Evolutionary conservation across 2,888 invertebrate species (phyloP).

Genomic region (Agrochola macilenta): DNA sequence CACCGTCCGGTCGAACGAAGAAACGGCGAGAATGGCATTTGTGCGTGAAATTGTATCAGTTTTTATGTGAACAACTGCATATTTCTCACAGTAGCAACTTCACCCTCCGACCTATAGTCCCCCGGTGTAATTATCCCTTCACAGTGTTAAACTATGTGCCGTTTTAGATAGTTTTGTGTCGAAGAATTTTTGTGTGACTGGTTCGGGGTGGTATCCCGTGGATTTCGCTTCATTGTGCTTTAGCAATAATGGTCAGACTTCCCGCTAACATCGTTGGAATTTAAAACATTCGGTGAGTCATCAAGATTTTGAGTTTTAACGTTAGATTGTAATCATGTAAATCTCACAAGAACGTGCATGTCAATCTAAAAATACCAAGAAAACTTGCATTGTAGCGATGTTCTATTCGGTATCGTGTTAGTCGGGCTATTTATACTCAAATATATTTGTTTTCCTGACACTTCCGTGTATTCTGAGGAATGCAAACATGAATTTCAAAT

Average conservation of each 20-base stretch:
- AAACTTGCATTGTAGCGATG: slow-evolving; percentile 67
- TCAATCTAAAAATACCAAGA: slow-evolving; percentile 69
- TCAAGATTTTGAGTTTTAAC: slow-evolving; percentile 79
- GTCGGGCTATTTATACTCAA: slow-evolving; percentile 74
- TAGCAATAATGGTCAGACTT: slow-evolving; percentile 86
- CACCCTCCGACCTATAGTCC: slow-evolving; percentile 74
- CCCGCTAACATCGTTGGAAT: slow-evolving; percentile 88
- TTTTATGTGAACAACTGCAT: slow-evolving; percentile 86
- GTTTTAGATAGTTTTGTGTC: slow-evolving; percentile 79
- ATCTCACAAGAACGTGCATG: slow-evolving; percentile 60
- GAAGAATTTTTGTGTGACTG: slow-evolving; percentile 82
- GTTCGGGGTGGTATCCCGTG: slow-evolving; percentile 85
- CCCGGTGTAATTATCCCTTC: slow-evolving; percentile 73
- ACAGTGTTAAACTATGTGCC: slow-evolving; percentile 78
- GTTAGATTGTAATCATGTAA: slow-evolving; percentile 56
- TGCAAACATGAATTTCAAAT: slow-evolving; percentile 67
- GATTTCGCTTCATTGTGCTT: slow-evolving; percentile 82
- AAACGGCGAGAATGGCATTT: slow-evolving; percentile 85
- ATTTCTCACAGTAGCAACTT: slow-evolving; percentile 80
- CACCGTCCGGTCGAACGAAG: slow-evolving; percentile 74
- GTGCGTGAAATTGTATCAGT: slow-evolving; percentile 85
- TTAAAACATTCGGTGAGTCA: slow-evolving; percentile 90
- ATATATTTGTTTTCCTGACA: slow-evolving; percentile 66
- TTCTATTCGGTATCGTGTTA: slow-evolving; percentile 68
- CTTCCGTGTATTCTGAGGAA: slow-evolving; percentile 68